Evolutionary conservation across 2,797 vertebrate species (phyloP).

Genomic region (Benthosema pterotum): DNA sequence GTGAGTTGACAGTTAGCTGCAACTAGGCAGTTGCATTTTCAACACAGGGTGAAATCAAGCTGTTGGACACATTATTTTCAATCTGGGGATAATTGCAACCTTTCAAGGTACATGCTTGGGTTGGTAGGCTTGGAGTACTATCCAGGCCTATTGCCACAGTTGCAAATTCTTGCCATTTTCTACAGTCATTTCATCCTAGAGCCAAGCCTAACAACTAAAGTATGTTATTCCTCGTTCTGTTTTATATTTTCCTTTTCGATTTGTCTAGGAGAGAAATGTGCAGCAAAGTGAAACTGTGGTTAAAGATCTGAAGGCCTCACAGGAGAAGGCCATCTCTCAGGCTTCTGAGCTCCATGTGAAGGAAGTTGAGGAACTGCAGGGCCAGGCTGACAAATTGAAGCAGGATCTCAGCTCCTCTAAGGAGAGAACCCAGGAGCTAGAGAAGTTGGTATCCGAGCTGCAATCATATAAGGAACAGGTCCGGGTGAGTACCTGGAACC

Average conservation of each 20-base stretch:
- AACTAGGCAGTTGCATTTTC: no score
- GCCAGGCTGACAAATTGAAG: constrained; percentile 71
- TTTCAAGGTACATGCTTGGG: no score
- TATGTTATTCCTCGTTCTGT: background rate
- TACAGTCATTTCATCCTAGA: no score
- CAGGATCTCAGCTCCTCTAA: constrained; percentile 74
- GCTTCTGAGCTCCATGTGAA: constrained; percentile 74
- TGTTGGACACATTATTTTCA: no score
- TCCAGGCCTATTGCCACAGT: no score
- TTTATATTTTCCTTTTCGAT: background rate
- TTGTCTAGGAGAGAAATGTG: constrained; percentile 82
- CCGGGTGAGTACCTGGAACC: constrained; percentile 73
- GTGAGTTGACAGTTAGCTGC: constrained; percentile 70
- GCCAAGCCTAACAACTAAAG: background rate
- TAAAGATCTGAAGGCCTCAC: constrained; percentile 79
- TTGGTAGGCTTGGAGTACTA: no score
- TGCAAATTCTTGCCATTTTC: no score
- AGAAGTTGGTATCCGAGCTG: constrained; percentile 82
- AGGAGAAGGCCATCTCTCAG: constrained; percentile 79
- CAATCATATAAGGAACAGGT: constrained; percentile 83
- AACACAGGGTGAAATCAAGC: no score
- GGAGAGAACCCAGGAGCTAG: constrained; percentile 73
- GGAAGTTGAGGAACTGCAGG: constrained; percentile 71
- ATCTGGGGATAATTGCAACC: no score
- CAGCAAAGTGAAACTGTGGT: constrained; percentile 72